Base-by-base conservation (phyloP, 2,797 vertebrate genomes). In the Etheostoma perlongum region DNA sequence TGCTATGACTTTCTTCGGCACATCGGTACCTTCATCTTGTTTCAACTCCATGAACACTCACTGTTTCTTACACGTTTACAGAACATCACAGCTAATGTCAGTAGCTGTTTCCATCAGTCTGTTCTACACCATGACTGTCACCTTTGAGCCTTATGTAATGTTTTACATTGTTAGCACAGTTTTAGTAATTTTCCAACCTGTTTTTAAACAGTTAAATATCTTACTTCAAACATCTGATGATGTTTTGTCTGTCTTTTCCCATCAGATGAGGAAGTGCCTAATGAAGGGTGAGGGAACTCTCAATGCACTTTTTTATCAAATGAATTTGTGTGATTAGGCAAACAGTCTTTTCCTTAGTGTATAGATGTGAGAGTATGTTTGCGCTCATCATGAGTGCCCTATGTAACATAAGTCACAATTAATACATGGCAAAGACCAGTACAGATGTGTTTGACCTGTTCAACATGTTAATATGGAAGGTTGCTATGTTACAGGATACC, bases 201-300 rank as follows among this genome's bases (percentile, higher is more conserved):
- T 40, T 40, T 40, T 64, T 47, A 33, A 11, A 12, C 15, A 62
- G 11, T 14, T 1, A 21, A 51, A 60, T 27, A 25, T 42, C n/a
- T 62, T 27, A 30, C 18, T 7, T 5, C 33, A 55, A 68, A 46
- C 5, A 52, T 51, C 8, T 40, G 14, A 65, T 62, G 0, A 47
- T 53, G 14, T 49, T 55, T 2, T 53, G 16, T 64, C 5, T 73
- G 18, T 74, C 1, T 81, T 64, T 51, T 76, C 60, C 69, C 15
- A 33, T 81, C 81, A 96, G 95, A 94, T 95, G 91, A 83, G 18
- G 61, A 82, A 78, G 53, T 96, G 95, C 84, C 53, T 55, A 55
- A 33, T 68, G 1, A 78, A 85, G 36, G 94, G 95, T 96, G 74
- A 93, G 83, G 44, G 4, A 47, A 72, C 55, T 36, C n/a, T 58